Conservation (phyloP, 2,797 vertebrate species). For the Moxostoma hubbsi region DNA sequence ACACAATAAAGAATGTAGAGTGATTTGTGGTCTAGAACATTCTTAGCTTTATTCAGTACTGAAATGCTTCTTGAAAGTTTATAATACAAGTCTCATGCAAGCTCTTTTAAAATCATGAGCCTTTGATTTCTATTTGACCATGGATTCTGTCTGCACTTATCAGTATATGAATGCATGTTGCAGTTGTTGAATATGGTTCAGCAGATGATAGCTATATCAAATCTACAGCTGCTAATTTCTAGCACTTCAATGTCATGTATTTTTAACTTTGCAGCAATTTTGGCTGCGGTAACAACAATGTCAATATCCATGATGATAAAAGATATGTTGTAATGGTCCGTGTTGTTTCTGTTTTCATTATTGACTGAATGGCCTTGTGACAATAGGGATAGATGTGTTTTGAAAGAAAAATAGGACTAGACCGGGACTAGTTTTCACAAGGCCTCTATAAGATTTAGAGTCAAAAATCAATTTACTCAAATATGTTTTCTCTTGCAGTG, state of each 20-base stretch:
- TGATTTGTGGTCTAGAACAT: too few relatives aligned
- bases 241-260: not conserved
- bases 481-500: too few relatives aligned
- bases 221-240: not conserved
- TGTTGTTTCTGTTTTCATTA: conserved; percentile 15
- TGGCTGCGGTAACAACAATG: conserved; percentile 16
- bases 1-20: too few relatives aligned
- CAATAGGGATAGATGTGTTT: conserved; percentile 14
- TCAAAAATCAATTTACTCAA: too few relatives aligned
- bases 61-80: not conserved
- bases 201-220: not conserved
- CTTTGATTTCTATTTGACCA: not conserved
- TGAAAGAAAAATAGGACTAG: not conserved
- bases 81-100: not conserved
- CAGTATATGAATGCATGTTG: not conserved
- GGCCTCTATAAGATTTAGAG: too few relatives aligned
- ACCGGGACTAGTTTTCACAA: too few relatives aligned
- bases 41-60: too few relatives aligned
- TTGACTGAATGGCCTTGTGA: conserved; percentile 23
- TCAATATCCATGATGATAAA: conserved; percentile 18
- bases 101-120: not conserved
- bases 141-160: not conserved
- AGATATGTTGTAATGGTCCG: conserved; percentile 11
- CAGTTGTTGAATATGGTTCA: conserved; percentile 6
- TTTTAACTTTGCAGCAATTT: conserved; percentile 16